A percentile compares a stretch with the other conserved stretches of the same genome.
These are phyloP conservation scores for Dynastes hyllus DNA, from an alignment of 2,888 invertebrate species.

Conservation along the genomic window DNA sequence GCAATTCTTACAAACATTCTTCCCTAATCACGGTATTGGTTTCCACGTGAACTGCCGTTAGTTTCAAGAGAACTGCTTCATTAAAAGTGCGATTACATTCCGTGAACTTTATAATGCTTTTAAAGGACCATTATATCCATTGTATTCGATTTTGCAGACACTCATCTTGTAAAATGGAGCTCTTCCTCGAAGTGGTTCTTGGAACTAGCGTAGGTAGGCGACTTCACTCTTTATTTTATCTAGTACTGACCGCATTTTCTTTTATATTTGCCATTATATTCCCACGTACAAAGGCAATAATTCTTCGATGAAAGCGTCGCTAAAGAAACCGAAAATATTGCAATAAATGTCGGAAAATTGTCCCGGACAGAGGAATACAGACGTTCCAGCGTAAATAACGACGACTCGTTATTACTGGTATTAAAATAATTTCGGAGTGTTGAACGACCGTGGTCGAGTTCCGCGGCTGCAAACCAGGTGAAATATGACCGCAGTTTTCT, in stretches of 20 bases:
- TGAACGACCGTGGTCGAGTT: conserved; percentile 60
- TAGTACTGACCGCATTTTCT: neutral
- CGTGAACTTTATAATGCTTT: no score
- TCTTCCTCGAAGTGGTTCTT: no score
- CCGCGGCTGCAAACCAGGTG: conserved; percentile 59
- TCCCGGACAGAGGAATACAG: conserved; percentile 58
- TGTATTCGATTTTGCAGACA: no score
- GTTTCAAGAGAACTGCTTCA: no score
- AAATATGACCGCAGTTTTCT: conserved; percentile 67
- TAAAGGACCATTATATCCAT: no score
- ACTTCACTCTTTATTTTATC: no score
- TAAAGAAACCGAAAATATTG: conserved; percentile 21
- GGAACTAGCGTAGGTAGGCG: no score
- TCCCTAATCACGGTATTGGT: no score
- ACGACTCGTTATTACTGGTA: conserved; percentile 65
- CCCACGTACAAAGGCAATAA: conserved; percentile 15
- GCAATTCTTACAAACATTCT: no score
- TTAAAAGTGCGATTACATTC: no score
- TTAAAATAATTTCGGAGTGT: conserved; percentile 68
- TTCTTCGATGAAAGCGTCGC: conserved; percentile 11
- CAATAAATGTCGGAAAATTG: conserved; percentile 23
- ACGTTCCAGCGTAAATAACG: conserved; percentile 63
- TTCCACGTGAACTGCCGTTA: no score
- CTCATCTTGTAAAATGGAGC: no score
- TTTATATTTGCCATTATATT: neutral